Percentiles rank a stretch among this genome's conserved stretches.
These are phyloP conservation scores for Macquaria australasica DNA, from an alignment of 2,113 vertebrate species.

Conservation along the genomic window DNA sequence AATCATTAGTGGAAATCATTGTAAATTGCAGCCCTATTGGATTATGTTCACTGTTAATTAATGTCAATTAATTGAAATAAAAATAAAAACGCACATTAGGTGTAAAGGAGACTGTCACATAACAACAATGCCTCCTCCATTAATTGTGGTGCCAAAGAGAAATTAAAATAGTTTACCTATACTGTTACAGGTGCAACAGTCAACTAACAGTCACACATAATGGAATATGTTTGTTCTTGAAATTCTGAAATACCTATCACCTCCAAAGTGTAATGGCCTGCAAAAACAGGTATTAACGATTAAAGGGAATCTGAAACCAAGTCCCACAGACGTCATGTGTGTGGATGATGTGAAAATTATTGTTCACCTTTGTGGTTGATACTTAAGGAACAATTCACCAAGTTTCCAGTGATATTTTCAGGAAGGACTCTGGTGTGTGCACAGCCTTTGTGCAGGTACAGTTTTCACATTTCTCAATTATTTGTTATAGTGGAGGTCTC, in stretches of 20 bases:
- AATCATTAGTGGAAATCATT: neutral
- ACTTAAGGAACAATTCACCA: conserved; percentile 1
- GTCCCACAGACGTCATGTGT: neutral
- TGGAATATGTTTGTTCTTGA: neutral
- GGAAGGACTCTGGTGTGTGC: neutral
- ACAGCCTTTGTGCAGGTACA: conserved; percentile 38
- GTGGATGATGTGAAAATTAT: conserved; percentile 19
- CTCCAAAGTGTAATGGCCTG: neutral
- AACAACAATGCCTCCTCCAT: no score
- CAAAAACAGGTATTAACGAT: neutral
- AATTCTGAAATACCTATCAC: neutral
- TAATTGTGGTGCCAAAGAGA: neutral
- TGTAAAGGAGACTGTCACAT: no score
- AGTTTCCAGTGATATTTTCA: neutral
- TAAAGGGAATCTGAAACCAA: neutral
- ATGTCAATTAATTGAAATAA: no score
- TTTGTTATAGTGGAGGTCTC: neutral
- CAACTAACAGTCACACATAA: neutral
- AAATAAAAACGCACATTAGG: no score
- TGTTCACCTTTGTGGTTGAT: conserved; percentile 39
- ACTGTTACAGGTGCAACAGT: neutral
- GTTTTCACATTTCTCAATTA: conserved; percentile 26
- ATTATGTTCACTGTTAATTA: no score
- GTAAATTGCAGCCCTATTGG: no score
- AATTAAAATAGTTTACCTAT: neutral